These are phyloP conservation scores for Vespertilio murinus DNA, from an alignment of 2,797 vertebrate genomes.

Conservation along the genomic window DNA sequence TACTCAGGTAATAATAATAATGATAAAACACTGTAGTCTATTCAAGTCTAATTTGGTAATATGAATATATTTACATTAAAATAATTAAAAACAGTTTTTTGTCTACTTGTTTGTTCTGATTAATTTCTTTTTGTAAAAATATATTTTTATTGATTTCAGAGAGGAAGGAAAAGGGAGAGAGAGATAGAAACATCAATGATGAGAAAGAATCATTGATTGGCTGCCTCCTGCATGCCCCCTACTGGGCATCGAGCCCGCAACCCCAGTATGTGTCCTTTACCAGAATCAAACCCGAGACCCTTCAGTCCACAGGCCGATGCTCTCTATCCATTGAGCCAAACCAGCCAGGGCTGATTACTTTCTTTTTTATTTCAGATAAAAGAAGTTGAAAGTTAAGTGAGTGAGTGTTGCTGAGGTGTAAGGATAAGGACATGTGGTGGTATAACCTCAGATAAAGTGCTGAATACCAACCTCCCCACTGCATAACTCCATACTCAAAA, in stretches of 20 bases:
- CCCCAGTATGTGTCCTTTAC: no score
- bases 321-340: no score
- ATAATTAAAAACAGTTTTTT: slow-evolving; percentile 28
- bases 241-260: no score
- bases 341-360: no score
- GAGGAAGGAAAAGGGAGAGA: no score
- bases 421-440: background rate
- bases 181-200: no score
- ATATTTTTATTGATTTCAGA: no score
- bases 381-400: background rate
- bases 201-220: no score
- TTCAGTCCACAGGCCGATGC: no score
- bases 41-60: background rate
- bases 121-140: background rate
- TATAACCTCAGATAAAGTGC: background rate
- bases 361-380: background rate
- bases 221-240: no score
- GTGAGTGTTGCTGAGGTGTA: background rate
- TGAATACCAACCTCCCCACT: background rate
- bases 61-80: background rate
- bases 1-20: background rate
- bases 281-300: no score
- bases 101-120: background rate
- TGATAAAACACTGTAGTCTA: background rate
- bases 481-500: background rate